phyloP scores from a whole-genome alignment of 2,888 invertebrate species.

The Drosophila hamatofila region DNA sequence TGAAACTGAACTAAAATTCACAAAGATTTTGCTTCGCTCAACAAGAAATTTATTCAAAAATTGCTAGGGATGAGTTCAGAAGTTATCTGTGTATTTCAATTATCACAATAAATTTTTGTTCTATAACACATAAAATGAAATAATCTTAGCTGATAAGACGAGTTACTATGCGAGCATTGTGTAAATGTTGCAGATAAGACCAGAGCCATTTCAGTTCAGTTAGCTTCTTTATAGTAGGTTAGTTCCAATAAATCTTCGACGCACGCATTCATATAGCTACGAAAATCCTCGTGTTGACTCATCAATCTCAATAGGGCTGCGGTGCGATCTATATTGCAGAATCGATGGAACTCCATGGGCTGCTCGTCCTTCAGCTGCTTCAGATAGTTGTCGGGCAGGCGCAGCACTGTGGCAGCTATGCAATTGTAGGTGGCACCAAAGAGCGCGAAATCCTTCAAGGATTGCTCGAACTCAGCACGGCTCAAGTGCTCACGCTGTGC shows the following conservation, averaged over 20 bases:
- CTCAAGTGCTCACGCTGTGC: slow-evolving; percentile 76
- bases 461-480: slow-evolving; percentile 78
- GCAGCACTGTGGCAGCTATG: slow-evolving; percentile 75
- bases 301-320: slow-evolving; percentile 64
- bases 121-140: slow-evolving; percentile 31
- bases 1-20: slow-evolving; percentile 21
- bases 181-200: slow-evolving; percentile 18
- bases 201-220: slow-evolving; percentile 26
- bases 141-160: slow-evolving; percentile 44
- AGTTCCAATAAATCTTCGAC: slow-evolving; percentile 76
- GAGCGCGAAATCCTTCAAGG: slow-evolving; percentile 81
- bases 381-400: slow-evolving; percentile 82
- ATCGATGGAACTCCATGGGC: slow-evolving; percentile 82
- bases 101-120: not conserved
- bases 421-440: slow-evolving; percentile 84
- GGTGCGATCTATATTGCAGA: slow-evolving; percentile 81
- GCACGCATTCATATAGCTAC: slow-evolving; percentile 69
- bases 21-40: not conserved
- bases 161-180: slow-evolving; percentile 34
- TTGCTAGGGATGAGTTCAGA: not conserved
- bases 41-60: not conserved
- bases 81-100: slow-evolving; percentile 15
- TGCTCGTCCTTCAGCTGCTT: slow-evolving; percentile 79
- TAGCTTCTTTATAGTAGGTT: slow-evolving; percentile 49
- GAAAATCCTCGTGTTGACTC: slow-evolving; percentile 57